Evolutionary conservation across 2,888 invertebrate species (phyloP).

Genomic region (Drosophila longiperda): DNA sequence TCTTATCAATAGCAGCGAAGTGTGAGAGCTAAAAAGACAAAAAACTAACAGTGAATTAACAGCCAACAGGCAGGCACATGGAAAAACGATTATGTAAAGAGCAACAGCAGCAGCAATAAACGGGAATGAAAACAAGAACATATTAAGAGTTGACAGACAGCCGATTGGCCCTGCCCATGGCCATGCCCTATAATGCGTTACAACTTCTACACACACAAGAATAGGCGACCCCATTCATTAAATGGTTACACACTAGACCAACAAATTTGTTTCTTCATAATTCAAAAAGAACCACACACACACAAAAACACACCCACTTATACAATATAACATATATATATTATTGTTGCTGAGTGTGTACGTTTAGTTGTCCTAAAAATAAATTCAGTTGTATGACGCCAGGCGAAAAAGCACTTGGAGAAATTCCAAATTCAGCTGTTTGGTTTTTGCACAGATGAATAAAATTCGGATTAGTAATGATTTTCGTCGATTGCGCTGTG

Average conservation of each 20-base stretch:
- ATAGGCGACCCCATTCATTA: constrained; percentile 57
- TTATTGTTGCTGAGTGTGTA: constrained; percentile 56
- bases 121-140: constrained; percentile 39
- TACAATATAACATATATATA: constrained; percentile 10
- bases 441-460: constrained; percentile 44
- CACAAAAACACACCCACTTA: constrained; percentile 26
- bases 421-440: constrained; percentile 62
- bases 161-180: constrained; percentile 41
- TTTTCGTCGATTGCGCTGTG: constrained; percentile 48
- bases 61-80: constrained; percentile 42
- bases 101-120: constrained; percentile 28
- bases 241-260: constrained; percentile 62
- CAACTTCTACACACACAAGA: constrained; percentile 37
- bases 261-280: constrained; percentile 63
- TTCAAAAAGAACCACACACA: constrained; percentile 46
- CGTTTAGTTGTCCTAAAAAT: constrained; percentile 74
- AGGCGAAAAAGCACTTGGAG: constrained; percentile 69
- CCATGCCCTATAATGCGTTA: constrained; percentile 40
- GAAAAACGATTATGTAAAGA: constrained; percentile 74
- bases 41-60: constrained; percentile 11
- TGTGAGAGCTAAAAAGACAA: not conserved
- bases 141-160: constrained; percentile 59
- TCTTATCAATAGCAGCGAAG: constrained; percentile 25
- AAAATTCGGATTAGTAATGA: constrained; percentile 28
- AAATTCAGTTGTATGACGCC: constrained; percentile 74